phyloP scores from a whole-genome alignment of 2,888 invertebrate species.

The Agapetus fuscipes region DNA sequence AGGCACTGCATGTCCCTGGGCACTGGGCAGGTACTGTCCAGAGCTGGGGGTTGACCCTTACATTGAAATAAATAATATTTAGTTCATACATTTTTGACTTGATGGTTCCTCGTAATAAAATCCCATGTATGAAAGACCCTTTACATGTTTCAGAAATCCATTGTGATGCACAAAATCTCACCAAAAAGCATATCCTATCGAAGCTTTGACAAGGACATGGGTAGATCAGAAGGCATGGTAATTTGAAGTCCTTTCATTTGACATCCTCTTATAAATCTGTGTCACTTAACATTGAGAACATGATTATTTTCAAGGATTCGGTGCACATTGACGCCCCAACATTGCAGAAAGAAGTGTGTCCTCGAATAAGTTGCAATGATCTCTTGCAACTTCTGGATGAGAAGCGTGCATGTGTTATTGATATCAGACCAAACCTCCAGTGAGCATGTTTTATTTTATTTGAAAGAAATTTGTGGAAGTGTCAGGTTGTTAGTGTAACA shows the following conservation, averaged over 20 bases:
- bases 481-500: too few relatives aligned
- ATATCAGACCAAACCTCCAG: conserved; percentile 41
- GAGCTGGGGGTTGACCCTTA: too few relatives aligned
- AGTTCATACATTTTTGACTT: too few relatives aligned
- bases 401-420: conserved; percentile 43
- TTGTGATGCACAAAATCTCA: conserved; percentile 73
- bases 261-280: conserved; percentile 18
- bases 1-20: too few relatives aligned
- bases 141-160: conserved; percentile 68
- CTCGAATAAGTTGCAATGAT: conserved; percentile 80
- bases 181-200: conserved; percentile 83
- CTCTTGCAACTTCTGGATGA: conserved; percentile 63
- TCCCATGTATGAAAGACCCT: too few relatives aligned
- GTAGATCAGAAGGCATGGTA: conserved; percentile 29
- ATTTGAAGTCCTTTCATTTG: conserved; percentile 22
- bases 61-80: too few relatives aligned
- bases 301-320: conserved; percentile 47
- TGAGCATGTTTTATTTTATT: too few relatives aligned
- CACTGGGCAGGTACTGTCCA: too few relatives aligned
- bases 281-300: not conserved
- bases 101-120: too few relatives aligned
- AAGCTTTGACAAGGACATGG: conserved; percentile 56
- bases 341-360: conserved; percentile 64
- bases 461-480: too few relatives aligned
- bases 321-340: conserved; percentile 58